phyloP scores from a whole-genome alignment of 2,888 invertebrate species.

The Yponomeuta cagnagella region DNA sequence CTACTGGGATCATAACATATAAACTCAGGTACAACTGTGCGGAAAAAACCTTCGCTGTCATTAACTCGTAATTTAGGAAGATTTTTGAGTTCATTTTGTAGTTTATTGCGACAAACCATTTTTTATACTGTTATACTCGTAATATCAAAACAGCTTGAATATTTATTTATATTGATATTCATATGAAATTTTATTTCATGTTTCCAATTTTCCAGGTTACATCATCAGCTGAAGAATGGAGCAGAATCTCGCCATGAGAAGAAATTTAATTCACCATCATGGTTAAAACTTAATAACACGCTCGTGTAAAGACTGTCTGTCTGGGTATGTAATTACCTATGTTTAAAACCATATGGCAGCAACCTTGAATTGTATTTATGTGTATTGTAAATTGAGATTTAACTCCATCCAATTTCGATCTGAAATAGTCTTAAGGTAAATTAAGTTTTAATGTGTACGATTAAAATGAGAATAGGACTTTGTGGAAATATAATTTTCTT shows the following conservation, averaged over 20 bases:
- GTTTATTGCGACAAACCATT: too few species aligned
- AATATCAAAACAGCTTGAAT: too few species aligned
- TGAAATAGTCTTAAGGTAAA: conserved; percentile 22
- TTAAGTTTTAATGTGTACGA: conserved; percentile 27
- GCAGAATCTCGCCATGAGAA: neutral
- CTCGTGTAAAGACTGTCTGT: neutral
- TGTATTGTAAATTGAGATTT: neutral
- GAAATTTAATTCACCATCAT: neutral
- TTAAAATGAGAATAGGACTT: conserved; percentile 71
- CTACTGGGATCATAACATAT: too few species aligned
- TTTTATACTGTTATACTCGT: too few species aligned
- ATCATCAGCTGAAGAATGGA: neutral
- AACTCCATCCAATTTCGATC: conserved; percentile 38
- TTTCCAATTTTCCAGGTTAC: neutral
- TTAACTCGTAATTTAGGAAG: too few species aligned
- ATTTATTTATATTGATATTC: too few species aligned
- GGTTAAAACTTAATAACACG: neutral
- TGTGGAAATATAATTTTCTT: conserved; percentile 27
- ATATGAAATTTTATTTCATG: too few species aligned
- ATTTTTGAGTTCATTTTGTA: too few species aligned
- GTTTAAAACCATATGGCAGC: neutral
- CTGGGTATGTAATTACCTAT: neutral
- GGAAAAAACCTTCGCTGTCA: too few species aligned
- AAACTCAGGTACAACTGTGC: too few species aligned
- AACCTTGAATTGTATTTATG: neutral